Base-by-base conservation (phyloP, 1,140 invertebrate species). In the Coelopa frigida region DNA sequence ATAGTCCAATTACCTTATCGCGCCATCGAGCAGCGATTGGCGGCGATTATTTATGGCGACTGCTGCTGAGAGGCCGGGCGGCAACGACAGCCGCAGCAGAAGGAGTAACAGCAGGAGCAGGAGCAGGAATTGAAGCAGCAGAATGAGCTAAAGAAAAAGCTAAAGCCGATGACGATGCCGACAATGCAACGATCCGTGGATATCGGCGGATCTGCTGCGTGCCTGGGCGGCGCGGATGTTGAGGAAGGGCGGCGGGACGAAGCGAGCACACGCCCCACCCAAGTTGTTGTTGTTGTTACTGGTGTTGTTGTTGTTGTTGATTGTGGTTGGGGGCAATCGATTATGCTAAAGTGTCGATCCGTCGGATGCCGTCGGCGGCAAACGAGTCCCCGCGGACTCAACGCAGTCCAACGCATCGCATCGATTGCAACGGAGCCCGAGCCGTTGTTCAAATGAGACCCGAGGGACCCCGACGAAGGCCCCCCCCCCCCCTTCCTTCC, bases 1-100 rank as follows among this genome's bases (percentile, higher is more conserved):
- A 66, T 66, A 66, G 62, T 66, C 62, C 62, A 66, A 66, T 66
- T 66, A 66, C 62, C 62, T 66, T 66, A 66, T 66, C 62, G 62
- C 62, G 58, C 62, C 58, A 66, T 66, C 62, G 58, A 42, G 32
- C 40, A 42, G 27, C 40, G 40, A 42, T 29, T 29, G 27, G 27
- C 40, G 32, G 32, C 26, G 42, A 44, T 44, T 44, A 44, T 44
- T 44, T 44, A 44, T 44, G 32, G 31, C 42, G 35, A 44, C 35
- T 44, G 42, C 42, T 35, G 31, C 31, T n/a, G n/a, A n/a, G n/a
- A n/a, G n/a, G n/a, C n/a, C n/a, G n/a, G 31, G 20, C 29, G 35
- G 24, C 27, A 31, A 21, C 40, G 14, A 32, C 42, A 27, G 35
- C 31, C 31, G 17, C 35, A 27, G 42, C 42, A 44, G 35, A 33